Base-by-base conservation (phyloP, 2,888 invertebrate species). In the Andrena marginata region DNA sequence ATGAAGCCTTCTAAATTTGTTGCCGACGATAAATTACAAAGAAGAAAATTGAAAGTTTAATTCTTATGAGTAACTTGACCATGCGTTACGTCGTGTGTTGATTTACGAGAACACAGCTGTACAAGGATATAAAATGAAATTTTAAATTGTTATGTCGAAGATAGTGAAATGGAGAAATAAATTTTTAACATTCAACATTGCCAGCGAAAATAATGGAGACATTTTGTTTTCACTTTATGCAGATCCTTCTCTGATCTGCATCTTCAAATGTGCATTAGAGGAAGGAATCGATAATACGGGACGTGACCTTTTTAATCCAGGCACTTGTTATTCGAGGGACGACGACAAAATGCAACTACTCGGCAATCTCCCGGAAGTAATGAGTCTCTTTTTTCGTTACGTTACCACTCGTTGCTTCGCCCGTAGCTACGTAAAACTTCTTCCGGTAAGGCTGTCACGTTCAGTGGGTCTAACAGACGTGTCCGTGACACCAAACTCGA, bases 391-490 rank as follows among this genome's bases (percentile, higher is more conserved):
- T 83, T 85, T 78, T 67, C 65, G 77, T 77, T 67, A 79, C 67
- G 68, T 77, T 60, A 73, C 54, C 80, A 64, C 69, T 72, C 67
- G 80, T 77, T 73, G 79, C 74, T 77, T 59, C 72, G 84, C 42
- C 75, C 73, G 88, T 33, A 54, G 51, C 63, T 81, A 82, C 71
- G 82, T 76, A 82, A 67, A 86, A 87, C 69, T 77, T 63, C 72
- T 88, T 88, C 84, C 80, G 84, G 87, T 89, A 90, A 89, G 91
- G 88, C 90, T 88, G 90, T 92, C 92, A 92, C 92, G 92, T 92
- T 90, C 92, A 56, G 56, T 76, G 89, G 89, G 89, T 90, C 90
- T 87, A 88, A 89, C 86, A 86, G 90, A 92, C 90, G 90, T 92
- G 92, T 89, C 88, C 89, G 90, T 90, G 91, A 91, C 92, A 91